Percentiles rank a stretch among this genome's conserved stretches.
phyloP scores from a whole-genome alignment of 2,113 vertebrate genomes.

The Cyprinodon brontotheroides region DNA sequence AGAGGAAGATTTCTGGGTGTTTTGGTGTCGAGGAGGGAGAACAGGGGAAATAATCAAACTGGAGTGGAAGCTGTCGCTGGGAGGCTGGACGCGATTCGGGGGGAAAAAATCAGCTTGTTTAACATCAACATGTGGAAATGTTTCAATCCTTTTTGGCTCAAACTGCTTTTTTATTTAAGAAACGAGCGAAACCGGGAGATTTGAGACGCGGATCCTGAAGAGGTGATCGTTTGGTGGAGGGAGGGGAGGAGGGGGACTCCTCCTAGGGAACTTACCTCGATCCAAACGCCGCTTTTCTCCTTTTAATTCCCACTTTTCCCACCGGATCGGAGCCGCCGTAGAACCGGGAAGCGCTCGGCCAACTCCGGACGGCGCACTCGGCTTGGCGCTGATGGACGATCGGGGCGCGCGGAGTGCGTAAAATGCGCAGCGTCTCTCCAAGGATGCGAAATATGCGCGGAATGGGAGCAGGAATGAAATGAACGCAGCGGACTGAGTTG shows the following conservation, averaged over 20 bases:
- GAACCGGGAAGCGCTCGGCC: constrained; percentile 35
- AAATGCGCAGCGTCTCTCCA: constrained; percentile 82
- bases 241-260: constrained; percentile 42
- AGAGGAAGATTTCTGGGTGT: constrained; percentile 12
- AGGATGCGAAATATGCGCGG: constrained; percentile 96
- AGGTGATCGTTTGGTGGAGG: neutral
- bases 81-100: constrained; percentile 4
- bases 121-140: neutral
- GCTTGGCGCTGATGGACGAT: constrained; percentile 35
- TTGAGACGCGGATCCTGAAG: constrained; percentile 3
- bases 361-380: constrained; percentile 45
- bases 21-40: constrained; percentile 24
- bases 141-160: neutral
- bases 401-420: constrained; percentile 73
- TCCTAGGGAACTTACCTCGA: constrained; percentile 80
- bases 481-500: constrained; percentile 90
- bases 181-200: constrained; percentile 53
- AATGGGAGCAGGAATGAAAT: constrained; percentile 99
- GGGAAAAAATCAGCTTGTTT: constrained; percentile 28
- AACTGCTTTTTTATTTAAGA: constrained; percentile 17
- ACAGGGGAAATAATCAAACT: constrained; percentile 30
- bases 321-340: constrained; percentile 36
- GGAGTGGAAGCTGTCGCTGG: constrained; percentile 42
- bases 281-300: constrained; percentile 61
- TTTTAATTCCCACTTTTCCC: constrained; percentile 64